These are phyloP conservation scores for Cyphomyrmex costatus DNA, from an alignment of 1,140 invertebrate genomes.

Conservation along the genomic window DNA sequence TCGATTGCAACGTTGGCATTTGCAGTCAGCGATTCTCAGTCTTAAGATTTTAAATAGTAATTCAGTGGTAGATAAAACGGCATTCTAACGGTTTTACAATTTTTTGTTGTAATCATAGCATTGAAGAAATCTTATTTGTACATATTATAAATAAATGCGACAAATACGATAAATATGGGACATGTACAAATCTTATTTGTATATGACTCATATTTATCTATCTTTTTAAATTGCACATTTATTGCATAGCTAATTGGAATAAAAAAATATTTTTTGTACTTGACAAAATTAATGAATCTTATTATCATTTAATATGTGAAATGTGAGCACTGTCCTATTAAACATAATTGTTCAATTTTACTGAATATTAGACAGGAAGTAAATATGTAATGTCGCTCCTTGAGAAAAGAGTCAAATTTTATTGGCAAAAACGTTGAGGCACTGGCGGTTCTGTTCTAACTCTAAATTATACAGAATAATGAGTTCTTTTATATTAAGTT, in stretches of 20 bases:
- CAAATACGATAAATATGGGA: too few species aligned
- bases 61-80: neutral
- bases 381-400: neutral
- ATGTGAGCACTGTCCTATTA: neutral
- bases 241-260: neutral
- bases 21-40: neutral
- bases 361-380: neutral
- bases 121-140: neutral
- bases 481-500: constrained; percentile 6
- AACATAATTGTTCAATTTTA: neutral
- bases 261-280: neutral
- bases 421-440: neutral
- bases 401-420: constrained; percentile 15
- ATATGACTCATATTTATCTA: neutral
- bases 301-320: neutral
- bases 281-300: neutral
- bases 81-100: neutral
- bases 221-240: neutral
- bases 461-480: constrained; percentile 19
- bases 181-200: constrained; percentile 11
- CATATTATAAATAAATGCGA: too few species aligned
- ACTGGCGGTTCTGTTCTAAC: neutral
- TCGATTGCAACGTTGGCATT: constrained; percentile 19
- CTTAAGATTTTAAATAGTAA: constrained; percentile 11
- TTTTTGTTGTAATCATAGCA: neutral